phyloP scores from a whole-genome alignment of 2,113 vertebrate species.

The Azemiops feae region DNA sequence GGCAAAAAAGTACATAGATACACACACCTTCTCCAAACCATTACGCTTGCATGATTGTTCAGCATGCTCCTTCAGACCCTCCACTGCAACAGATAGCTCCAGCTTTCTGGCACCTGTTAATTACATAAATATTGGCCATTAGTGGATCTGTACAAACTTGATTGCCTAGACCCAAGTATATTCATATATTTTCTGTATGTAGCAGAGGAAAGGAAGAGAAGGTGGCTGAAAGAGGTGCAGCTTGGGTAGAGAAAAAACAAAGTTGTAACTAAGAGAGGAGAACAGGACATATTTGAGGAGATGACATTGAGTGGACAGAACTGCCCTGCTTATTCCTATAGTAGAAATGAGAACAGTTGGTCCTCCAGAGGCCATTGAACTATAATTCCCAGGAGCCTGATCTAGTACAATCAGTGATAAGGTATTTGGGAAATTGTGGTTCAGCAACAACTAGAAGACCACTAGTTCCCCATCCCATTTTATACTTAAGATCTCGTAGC shows the following conservation, averaged over 20 bases:
- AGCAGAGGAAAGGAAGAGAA: too few species aligned
- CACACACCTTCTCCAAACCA: background rate
- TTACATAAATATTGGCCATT: background rate
- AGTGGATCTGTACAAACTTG: background rate
- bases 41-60: background rate
- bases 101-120: background rate
- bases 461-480: background rate
- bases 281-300: background rate
- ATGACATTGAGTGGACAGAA: background rate
- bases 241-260: background rate
- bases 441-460: background rate
- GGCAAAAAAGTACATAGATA: background rate
- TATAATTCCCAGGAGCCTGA: background rate
- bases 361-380: background rate
- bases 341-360: background rate
- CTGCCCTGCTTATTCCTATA: background rate
- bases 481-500: background rate
- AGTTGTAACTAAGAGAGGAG: background rate
- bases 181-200: too few species aligned
- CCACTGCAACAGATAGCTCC: background rate
- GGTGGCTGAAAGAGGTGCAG: background rate
- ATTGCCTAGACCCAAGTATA: background rate
- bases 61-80: background rate
- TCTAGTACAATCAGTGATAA: background rate
- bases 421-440: background rate